These are phyloP conservation scores for Thereva nobilitata DNA, from an alignment of 2,888 invertebrate species.

Conservation along the genomic window DNA sequence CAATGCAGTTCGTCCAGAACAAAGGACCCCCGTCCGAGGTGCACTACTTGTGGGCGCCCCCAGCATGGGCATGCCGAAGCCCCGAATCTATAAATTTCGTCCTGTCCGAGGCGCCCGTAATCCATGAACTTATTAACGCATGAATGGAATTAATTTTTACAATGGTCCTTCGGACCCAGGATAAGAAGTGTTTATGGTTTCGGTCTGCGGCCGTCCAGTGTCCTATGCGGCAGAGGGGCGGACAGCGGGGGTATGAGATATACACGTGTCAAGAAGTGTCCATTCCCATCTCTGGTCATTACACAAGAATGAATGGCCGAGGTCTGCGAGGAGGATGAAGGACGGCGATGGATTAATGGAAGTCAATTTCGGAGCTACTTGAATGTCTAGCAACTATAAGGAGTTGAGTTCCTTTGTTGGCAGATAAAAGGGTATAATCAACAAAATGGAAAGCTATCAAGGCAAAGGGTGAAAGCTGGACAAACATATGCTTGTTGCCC, in stretches of 20 bases:
- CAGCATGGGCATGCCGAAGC: constrained; percentile 1
- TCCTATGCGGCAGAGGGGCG: too few relatives aligned
- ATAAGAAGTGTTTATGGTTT: constrained; percentile 11
- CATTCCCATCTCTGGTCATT: constrained; percentile 5
- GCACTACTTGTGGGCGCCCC: not conserved
- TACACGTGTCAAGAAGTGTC: constrained; percentile 19
- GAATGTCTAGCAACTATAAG: not conserved
- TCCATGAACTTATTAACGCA: constrained; percentile 30
- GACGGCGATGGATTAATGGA: not conserved
- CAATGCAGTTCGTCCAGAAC: not conserved
- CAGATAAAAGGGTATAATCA: too few relatives aligned
- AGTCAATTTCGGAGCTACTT: constrained; percentile 9
- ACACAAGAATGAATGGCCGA: not conserved
- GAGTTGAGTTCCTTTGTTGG: too few relatives aligned
- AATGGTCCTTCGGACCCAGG: not conserved
- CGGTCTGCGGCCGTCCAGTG: not conserved
- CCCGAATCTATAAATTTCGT: constrained; percentile 12
- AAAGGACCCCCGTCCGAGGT: not conserved
- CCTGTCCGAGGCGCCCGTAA: constrained; percentile 20
- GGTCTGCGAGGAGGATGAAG: not conserved
- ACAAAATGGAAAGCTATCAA: too few relatives aligned
- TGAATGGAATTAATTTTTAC: constrained; percentile 29
- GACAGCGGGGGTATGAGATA: not conserved
- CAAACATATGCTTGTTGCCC: too few relatives aligned
- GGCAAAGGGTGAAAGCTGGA: too few relatives aligned